A percentile compares a stretch with the other conserved stretches of the same genome.
Evolutionary conservation across 2,888 invertebrate genomes (phyloP).

Genomic region (Cerceris rybyensis): DNA sequence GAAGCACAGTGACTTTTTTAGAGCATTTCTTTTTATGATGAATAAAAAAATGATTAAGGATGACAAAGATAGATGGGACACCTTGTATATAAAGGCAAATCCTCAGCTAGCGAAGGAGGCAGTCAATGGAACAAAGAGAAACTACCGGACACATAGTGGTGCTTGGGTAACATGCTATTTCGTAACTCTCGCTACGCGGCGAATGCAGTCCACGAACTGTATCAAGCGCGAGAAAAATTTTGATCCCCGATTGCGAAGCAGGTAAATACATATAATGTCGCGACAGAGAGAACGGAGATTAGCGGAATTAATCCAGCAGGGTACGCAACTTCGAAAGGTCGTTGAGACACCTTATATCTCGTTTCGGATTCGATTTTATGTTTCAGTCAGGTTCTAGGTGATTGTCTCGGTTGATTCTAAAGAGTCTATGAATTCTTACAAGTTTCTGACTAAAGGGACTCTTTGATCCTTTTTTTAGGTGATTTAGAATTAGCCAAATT

Average conservation of each 20-base stretch:
- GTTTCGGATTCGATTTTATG: too few relatives aligned
- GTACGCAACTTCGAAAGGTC: too few relatives aligned
- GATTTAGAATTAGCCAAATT: too few relatives aligned
- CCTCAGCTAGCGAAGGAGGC: conserved; percentile 54
- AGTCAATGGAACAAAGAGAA: conserved; percentile 77
- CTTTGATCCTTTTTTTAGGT: too few relatives aligned
- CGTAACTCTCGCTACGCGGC: conserved; percentile 61
- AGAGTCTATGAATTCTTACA: too few relatives aligned
- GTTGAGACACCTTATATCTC: too few relatives aligned
- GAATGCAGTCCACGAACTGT: conserved; percentile 41
- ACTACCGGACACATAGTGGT: conserved; percentile 72
- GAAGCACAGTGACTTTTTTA: too few relatives aligned
- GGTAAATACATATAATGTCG: not conserved
- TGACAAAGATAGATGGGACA: conserved; percentile 5
- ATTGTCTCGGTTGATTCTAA: too few relatives aligned
- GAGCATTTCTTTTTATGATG: too few relatives aligned
- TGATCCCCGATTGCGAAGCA: not conserved
- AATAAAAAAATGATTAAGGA: not conserved
- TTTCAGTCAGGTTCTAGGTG: too few relatives aligned
- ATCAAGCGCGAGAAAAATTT: conserved; percentile 45
- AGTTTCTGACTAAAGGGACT: too few relatives aligned
- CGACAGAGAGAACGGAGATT: not conserved
- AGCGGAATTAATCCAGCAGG: not conserved
- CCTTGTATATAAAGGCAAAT: conserved; percentile 11
- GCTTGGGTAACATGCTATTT: conserved; percentile 73